Conservation (phyloP, 2,797 vertebrate genomes). For the Euthynnus affinis region DNA sequence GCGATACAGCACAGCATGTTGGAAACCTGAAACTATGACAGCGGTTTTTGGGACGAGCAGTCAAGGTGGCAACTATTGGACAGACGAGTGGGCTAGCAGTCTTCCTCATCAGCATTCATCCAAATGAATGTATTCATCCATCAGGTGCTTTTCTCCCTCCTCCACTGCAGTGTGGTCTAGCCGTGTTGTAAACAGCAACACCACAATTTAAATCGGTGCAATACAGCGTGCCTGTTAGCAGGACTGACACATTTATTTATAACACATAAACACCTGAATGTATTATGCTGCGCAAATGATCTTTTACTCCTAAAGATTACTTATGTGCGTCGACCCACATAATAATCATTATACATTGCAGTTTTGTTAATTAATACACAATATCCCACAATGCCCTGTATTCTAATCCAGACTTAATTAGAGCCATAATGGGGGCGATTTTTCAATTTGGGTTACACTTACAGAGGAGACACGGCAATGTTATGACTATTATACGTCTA, state of each 20-base stretch:
- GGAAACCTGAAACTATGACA: slow-evolving; percentile 66
- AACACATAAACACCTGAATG: slow-evolving; percentile 14
- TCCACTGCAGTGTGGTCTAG: slow-evolving; percentile 48
- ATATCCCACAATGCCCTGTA: neutral
- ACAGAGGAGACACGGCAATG: slow-evolving; percentile 8
- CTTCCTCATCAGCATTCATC: slow-evolving; percentile 68
- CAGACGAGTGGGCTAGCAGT: slow-evolving; percentile 53
- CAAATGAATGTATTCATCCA: slow-evolving; percentile 65
- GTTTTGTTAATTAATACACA: slow-evolving; percentile 39
- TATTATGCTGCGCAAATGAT: slow-evolving; percentile 18
- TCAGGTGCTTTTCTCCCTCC: slow-evolving; percentile 64
- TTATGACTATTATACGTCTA: slow-evolving; percentile 18
- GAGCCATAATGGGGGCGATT: slow-evolving; percentile 3
- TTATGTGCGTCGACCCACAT: neutral
- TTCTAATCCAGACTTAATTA: slow-evolving; percentile 32
- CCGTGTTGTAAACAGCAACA: slow-evolving; percentile 62
- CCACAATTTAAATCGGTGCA: slow-evolving; percentile 56
- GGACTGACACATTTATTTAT: slow-evolving; percentile 51
- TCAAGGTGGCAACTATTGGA: slow-evolving; percentile 62
- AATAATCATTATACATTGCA: slow-evolving; percentile 8
- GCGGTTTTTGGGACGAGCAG: slow-evolving; percentile 56
- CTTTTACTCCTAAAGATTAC: neutral
- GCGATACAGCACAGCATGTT: slow-evolving; percentile 60
- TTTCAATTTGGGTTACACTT: slow-evolving; percentile 13
- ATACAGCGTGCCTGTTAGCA: slow-evolving; percentile 49